Evolutionary conservation across 2,888 invertebrate genomes (phyloP), one percentile per base, ranked within the genome.

Genomic region (Poecilus cupreus): DNA sequence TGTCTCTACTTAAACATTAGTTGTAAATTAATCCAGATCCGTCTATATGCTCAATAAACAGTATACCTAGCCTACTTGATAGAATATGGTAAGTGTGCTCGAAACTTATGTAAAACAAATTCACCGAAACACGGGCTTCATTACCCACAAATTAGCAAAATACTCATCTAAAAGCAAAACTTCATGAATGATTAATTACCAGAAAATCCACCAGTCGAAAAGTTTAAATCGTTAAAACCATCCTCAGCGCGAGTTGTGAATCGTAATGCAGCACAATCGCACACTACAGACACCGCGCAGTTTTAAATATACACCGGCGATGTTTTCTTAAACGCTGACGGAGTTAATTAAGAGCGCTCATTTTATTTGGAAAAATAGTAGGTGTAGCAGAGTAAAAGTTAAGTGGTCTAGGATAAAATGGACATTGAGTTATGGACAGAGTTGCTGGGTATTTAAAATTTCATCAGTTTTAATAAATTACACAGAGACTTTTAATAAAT

Each of bases 51-150:
- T 57, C 22, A 57, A n/a, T 22, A n/a, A n/a, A n/a, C n/a, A n/a
- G 57, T 57, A 3, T 57, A 57, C 57, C n/a, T 57, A 57, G 24
- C 57, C 4, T 22, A 57, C 26, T 32, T 32, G 4, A 32, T 32
- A 32, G 32, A 57, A 57, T 57, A 20, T 26, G 11, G 10, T 57
- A 24, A n/a, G n/a, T 24, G 49, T 74, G 51, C 1, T 4, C 16
- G 32, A 74, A 74, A 74, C 74, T 74, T 39, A 72, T 74, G 49
- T 74, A 49, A 74, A 74, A 74, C 18, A 74, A 74, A 74, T 74
- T 49, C 51, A 51, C 8, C 16, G 13, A 2, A 11, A 46, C n/a
- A 24, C 11, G 46, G 24, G 72, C 46, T 74, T 24, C 46, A 49
- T 74, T 74, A 74, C 74, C 26, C 43, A 46, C 46, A 74, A 49